Evolutionary conservation across 2,888 invertebrate species (phyloP).

Genomic region (Drosophila neonasuta): DNA sequence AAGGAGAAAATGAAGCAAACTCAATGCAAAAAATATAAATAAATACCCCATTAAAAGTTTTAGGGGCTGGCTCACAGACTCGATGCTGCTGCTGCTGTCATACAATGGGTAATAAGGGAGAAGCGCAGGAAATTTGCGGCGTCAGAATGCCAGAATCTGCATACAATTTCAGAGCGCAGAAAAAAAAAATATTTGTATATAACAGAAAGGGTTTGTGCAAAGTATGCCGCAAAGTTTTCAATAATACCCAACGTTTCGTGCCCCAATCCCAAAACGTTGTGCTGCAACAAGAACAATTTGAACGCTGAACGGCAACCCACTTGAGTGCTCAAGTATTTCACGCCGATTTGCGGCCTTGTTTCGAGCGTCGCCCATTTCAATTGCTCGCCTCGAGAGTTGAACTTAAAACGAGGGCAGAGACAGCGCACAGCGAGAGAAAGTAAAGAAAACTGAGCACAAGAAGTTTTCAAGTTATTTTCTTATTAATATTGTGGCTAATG

Average conservation of each 20-base stretch:
- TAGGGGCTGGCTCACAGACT: conserved; percentile 21
- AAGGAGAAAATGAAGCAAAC: not conserved
- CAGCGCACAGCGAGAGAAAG: not conserved
- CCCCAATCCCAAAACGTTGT: conserved; percentile 1
- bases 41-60: conserved; percentile 53
- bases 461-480: conserved; percentile 38
- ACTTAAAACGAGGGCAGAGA: not conserved
- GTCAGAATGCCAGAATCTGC: conserved; percentile 54
- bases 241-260: conserved; percentile 32
- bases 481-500: conserved; percentile 55
- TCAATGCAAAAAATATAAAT: conserved; percentile 47
- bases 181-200: conserved; percentile 12
- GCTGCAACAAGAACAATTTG: conserved; percentile 33
- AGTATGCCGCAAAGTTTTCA: conserved; percentile 62
- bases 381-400: conserved; percentile 33
- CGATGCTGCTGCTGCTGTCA: not conserved
- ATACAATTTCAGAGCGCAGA: conserved; percentile 45
- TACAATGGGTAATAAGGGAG: conserved; percentile 54
- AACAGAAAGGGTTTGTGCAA: conserved; percentile 38
- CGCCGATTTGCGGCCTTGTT: conserved; percentile 65
- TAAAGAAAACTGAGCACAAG: conserved; percentile 10
- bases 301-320: conserved; percentile 60
- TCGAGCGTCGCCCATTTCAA: conserved; percentile 47
- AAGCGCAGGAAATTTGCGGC: conserved; percentile 59
- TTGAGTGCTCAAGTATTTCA: conserved; percentile 78